These are phyloP conservation scores for Drosophila orosa DNA, from an alignment of 1,140 invertebrate species.

Conservation along the genomic window DNA sequence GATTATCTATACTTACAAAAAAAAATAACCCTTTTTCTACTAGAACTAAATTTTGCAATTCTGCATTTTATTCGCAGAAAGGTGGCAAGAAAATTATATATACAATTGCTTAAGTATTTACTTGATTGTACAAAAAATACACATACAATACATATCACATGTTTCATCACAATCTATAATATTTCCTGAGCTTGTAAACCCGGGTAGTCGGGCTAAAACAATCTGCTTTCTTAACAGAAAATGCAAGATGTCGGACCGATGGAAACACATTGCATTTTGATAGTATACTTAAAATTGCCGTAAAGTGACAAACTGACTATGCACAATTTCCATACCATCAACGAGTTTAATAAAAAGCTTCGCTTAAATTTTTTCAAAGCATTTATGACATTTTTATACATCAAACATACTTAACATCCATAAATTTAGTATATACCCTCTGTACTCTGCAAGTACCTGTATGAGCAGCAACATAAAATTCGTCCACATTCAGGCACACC, in stretches of 20 bases:
- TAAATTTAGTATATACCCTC: not conserved
- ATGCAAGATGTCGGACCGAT: not conserved
- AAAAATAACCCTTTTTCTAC: too few relatives aligned
- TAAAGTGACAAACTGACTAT: not conserved
- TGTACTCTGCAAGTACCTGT: not conserved
- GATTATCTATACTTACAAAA: too few relatives aligned
- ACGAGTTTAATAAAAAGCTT: not conserved
- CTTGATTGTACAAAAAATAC: too few relatives aligned
- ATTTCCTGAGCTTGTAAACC: not conserved
- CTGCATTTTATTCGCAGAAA: too few relatives aligned
- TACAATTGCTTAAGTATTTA: too few relatives aligned
- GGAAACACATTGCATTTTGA: not conserved
- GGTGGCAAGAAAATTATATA: too few relatives aligned
- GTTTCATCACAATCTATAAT: too few relatives aligned
- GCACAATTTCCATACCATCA: not conserved
- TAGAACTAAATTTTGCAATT: too few relatives aligned
- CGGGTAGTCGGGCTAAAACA: not conserved
- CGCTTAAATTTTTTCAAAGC: not conserved
- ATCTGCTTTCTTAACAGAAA: not conserved
- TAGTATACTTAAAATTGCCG: not conserved
- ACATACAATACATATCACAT: too few relatives aligned
- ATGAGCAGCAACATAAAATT: conserved; percentile 56
- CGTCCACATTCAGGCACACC: conserved; percentile 23
- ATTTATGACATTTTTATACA: not conserved
- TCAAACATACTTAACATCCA: not conserved